Percentiles rank a stretch among this genome's conserved stretches.
Conservation (phyloP, 1,140 invertebrate genomes). For the Drosophila micromelanica region DNA sequence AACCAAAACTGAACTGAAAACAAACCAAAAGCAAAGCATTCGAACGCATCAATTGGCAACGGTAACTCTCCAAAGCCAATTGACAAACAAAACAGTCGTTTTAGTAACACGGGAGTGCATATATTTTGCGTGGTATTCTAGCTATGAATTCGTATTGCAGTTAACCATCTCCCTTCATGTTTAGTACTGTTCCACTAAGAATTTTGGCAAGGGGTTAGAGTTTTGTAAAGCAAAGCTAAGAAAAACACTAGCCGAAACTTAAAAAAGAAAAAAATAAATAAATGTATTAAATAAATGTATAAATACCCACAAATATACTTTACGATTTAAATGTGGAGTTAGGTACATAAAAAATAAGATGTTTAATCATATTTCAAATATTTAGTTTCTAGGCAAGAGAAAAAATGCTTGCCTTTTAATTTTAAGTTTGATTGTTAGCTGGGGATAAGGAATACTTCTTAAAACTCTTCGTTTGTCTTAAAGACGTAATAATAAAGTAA, state of each 20-base stretch:
- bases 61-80: constrained; percentile 10
- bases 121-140: constrained; percentile 30
- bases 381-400: neutral
- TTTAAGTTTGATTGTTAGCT: neutral
- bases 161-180: constrained; percentile 13
- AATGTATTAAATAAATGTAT: too few relatives aligned
- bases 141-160: constrained; percentile 15
- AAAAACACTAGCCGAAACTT: neutral
- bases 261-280: too few relatives aligned
- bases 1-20: constrained; percentile 53
- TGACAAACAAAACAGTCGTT: constrained; percentile 22
- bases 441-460: neutral
- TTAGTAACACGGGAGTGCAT: constrained; percentile 50
- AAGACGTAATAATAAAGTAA: neutral
- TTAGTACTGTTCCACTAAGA: constrained; percentile 5
- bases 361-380: neutral
- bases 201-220: constrained; percentile 12
- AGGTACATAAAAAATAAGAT: too few relatives aligned
- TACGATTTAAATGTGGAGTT: too few relatives aligned
- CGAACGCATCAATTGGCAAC: constrained; percentile 57
- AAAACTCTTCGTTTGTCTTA: neutral
- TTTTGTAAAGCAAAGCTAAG: neutral
- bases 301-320: too few relatives aligned
- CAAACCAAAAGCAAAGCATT: constrained; percentile 75
- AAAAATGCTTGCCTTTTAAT: neutral